Conservation (phyloP, 2,888 invertebrate genomes). For the Linyphia triangularis region DNA sequence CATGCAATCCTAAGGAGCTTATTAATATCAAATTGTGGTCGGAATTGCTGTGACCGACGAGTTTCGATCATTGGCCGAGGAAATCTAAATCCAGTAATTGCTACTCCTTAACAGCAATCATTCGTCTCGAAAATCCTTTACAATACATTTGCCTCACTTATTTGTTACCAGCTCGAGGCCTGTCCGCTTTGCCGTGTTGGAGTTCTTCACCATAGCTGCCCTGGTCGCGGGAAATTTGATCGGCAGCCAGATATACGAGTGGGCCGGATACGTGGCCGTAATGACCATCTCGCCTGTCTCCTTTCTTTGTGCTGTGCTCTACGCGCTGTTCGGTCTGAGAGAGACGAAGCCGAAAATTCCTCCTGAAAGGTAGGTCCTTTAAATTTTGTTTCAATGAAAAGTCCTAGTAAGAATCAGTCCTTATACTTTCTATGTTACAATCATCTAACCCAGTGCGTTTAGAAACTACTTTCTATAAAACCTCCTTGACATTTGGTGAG, state of each 20-base stretch:
- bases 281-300: background rate
- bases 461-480: no score
- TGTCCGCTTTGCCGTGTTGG: conserved; percentile 39
- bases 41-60: no score
- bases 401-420: no score
- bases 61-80: background rate
- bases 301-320: background rate
- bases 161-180: conserved; percentile 9
- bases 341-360: conserved; percentile 31
- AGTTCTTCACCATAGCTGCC: conserved; percentile 22
- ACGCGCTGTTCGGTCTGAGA: conserved; percentile 17
- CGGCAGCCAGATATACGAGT: conserved; percentile 32
- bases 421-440: no score
- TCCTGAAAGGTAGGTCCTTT: no score
- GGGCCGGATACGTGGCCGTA: conserved; percentile 1
- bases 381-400: no score
- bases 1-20: no score
- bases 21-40: no score
- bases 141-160: background rate
- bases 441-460: no score
- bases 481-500: no score
- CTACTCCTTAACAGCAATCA: no score
- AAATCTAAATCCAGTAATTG: background rate
- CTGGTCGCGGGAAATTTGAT: conserved; percentile 30
- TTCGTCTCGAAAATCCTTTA: no score